These are phyloP conservation scores for Xestoiulus laeticollis DNA, from an alignment of 2,888 invertebrate genomes.

Conservation along the genomic window DNA sequence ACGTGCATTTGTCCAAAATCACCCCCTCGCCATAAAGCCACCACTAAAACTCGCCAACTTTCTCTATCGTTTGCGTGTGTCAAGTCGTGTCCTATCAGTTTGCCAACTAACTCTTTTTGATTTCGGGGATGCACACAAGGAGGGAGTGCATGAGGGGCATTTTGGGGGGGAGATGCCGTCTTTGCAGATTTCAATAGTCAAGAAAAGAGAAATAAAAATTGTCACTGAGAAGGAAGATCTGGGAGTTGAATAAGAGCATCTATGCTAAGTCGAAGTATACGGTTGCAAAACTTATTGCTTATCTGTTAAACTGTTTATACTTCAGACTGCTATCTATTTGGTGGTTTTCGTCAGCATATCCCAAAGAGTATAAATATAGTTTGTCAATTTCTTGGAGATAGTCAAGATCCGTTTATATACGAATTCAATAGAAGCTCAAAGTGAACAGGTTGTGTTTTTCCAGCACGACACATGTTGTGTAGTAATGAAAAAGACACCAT, in stretches of 20 bases:
- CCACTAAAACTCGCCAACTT: slow-evolving; percentile 37
- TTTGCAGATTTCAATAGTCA: not conserved
- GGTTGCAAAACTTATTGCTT: too few relatives aligned
- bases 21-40: slow-evolving; percentile 24
- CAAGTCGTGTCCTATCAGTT: slow-evolving; percentile 25
- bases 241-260: not conserved
- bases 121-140: not conserved
- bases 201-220: not conserved
- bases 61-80: slow-evolving; percentile 23
- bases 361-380: too few relatives aligned
- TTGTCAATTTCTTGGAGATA: too few relatives aligned
- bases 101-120: slow-evolving; percentile 8
- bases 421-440: too few relatives aligned
- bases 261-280: not conserved
- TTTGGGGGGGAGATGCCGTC: not conserved
- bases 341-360: too few relatives aligned
- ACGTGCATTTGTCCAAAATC: slow-evolving; percentile 34
- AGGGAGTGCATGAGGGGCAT: too few relatives aligned
- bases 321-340: too few relatives aligned
- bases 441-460: too few relatives aligned
- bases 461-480: too few relatives aligned
- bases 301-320: too few relatives aligned
- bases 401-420: too few relatives aligned
- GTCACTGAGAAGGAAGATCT: not conserved
- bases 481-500: too few relatives aligned